Base-by-base conservation (phyloP, 53 echinoderm and acorn worm species). In the Astropecten irregularis region DNA sequence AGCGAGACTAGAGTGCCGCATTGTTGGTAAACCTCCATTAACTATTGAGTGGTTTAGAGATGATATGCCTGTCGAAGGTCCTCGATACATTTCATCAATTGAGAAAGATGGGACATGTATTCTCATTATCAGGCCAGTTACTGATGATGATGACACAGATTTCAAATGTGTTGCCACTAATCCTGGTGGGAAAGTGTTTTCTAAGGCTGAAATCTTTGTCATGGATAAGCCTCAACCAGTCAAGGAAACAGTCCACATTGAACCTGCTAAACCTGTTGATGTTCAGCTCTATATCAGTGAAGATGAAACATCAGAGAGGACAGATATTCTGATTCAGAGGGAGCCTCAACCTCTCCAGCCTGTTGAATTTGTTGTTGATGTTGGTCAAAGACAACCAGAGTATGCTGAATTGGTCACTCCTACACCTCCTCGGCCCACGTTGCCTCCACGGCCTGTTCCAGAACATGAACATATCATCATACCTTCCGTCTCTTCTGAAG, bases 111-210 rank as follows among this genome's bases (percentile, higher is more conserved):
- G 95, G 8, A 90, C 88, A 34, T 93, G 88, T 83, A 72, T 85
- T 39, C 88, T 95, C 36, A 52, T 92, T n/a, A 95, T 95, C 21
- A 88, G 72, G 50, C 90, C 92, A 20, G 92, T 92, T n/a, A 73
- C 65, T 59, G 88, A 85, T 22, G 92, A 93, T 56, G 95, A 95
- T 88, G 92, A 95, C 53, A 92, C 95, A 53, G 95, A 92, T 64
- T 95, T 90, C 88, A 88, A 87, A 82, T 92, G 92, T 76, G 69
- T 82, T 85, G 92, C 85, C 23, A 90, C 88, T 59, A 95, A 95
- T 68, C 87, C 87, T 62, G 88, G 82, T 26, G 95, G 95, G 52
- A 82, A 86, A 49, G 92, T 95, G 4, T 84, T 90, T 82, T 85
- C 95, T 15, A 88, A 70, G 82, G 95, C 95, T 53, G 91, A 91